Evolutionary conservation across 1,140 invertebrate genomes (phyloP), one percentile per base, ranked within the genome.

Genomic region (Nasonia longicornis): DNA sequence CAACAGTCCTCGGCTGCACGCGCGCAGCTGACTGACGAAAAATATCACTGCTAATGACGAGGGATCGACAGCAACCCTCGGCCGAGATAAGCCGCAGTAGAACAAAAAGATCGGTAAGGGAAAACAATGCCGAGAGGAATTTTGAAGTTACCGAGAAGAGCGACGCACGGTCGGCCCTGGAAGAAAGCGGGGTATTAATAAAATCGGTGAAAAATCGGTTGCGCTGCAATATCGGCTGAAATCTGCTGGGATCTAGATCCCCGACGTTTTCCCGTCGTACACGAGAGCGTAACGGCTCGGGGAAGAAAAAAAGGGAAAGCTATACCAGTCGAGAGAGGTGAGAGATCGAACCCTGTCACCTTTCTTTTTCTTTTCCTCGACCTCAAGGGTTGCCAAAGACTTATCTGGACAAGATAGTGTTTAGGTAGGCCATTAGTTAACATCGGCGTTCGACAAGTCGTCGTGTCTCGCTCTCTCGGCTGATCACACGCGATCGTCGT

Each of bases 191-290:
- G 64, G 64, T 70, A 77, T 79, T 75, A 78, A 83, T 84, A 84
- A 77, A 82, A 84, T 58, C 26, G 79, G 38, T 79, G 64, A 84
- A 83, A 83, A 83, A 83, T 80, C 64, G 29, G 52, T 31, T 2
- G 26, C 29, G 22, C 64, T 67, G 11, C 14, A 77, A 82, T 85
- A 86, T 86, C 83, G 72, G 71, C 20, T 64, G 6, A 48, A 64
- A 64, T 64, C 63, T 64, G 63, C 63, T 67, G 26, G 26, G 26
- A 67, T 67, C 64, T 20, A 16, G 26, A 67, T 29, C 29, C 64
- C 12, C 10, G 64, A 29, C 64, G 10, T 16, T 66, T 66, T 66
- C 22, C 63, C 63, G 20, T 52, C 38, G 38, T 10, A 42, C 8
- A 42, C 31, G 31, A 42, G 38, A 4, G 38, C 26, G 26, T 26